phyloP scores from a whole-genome alignment of 2,888 invertebrate species.

The Nomada fabriciana region DNA sequence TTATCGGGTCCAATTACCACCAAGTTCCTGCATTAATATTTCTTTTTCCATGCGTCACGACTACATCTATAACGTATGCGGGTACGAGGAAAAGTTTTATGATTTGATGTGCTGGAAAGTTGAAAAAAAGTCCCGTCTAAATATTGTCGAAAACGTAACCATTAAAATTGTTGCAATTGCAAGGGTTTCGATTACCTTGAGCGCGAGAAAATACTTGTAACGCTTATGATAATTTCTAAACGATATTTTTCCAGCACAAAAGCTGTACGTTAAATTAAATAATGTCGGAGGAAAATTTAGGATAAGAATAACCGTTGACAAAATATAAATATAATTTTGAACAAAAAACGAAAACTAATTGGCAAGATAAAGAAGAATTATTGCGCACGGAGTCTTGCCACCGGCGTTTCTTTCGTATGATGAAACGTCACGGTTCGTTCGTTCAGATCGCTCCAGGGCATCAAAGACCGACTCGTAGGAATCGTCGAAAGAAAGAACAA shows the following conservation, averaged over 20 bases:
- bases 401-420: slow-evolving; percentile 67
- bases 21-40: slow-evolving; percentile 58
- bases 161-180: no score
- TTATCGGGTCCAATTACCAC: slow-evolving; percentile 39
- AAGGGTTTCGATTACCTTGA: no score
- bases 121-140: neutral
- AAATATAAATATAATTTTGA: neutral
- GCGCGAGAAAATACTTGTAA: no score
- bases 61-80: neutral
- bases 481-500: slow-evolving; percentile 66
- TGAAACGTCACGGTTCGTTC: slow-evolving; percentile 76
- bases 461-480: slow-evolving; percentile 53
- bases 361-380: slow-evolving; percentile 11
- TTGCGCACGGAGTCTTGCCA: slow-evolving; percentile 43
- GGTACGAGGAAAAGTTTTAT: slow-evolving; percentile 6
- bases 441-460: slow-evolving; percentile 61
- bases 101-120: neutral
- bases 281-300: neutral
- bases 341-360: neutral
- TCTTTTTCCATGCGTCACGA: slow-evolving; percentile 25
- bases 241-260: neutral
- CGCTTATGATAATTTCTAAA: neutral
- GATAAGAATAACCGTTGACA: no score
- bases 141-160: neutral
- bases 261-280: neutral